phyloP scores from a whole-genome alignment of 1,140 invertebrate species.

The Cydia pomonella region DNA sequence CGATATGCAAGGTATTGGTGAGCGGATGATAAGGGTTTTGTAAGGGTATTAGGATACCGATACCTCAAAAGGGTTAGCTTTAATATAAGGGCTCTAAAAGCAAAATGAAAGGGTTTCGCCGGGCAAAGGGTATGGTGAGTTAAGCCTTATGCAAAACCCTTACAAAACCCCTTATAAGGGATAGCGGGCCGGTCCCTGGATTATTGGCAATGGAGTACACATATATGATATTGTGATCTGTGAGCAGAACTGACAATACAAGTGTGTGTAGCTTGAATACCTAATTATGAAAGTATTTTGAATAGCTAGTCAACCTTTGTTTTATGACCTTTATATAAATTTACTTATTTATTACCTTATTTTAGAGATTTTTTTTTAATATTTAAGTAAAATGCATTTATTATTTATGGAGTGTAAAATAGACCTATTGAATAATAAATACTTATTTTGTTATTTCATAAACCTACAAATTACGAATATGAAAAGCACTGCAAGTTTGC shows the following conservation, averaged over 20 bases:
- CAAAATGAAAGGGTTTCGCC: no score
- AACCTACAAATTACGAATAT: background rate
- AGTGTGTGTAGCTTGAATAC: slow-evolving; percentile 9
- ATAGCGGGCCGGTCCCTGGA: no score
- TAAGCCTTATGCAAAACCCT: no score
- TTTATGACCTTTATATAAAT: slow-evolving; percentile 41
- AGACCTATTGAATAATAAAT: slow-evolving; percentile 44
- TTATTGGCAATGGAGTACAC: background rate
- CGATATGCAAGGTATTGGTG: no score
- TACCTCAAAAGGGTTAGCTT: no score
- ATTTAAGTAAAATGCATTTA: slow-evolving; percentile 47
- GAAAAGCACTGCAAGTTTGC: no score
- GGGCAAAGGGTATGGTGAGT: no score
- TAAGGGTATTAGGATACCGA: no score
- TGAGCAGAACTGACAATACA: slow-evolving; percentile 30
- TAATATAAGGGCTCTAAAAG: no score
- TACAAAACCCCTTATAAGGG: no score
- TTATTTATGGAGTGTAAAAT: slow-evolving; percentile 54
- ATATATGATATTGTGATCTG: slow-evolving; percentile 15
- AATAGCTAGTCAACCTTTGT: slow-evolving; percentile 56
- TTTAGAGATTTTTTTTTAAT: slow-evolving; percentile 42
- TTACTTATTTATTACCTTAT: slow-evolving; percentile 46
- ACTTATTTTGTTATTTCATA: slow-evolving; percentile 40
- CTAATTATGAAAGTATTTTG: slow-evolving; percentile 37
- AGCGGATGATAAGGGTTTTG: no score